Base-by-base conservation (phyloP, 2,888 invertebrate species). In the Girardia tigrina region DNA sequence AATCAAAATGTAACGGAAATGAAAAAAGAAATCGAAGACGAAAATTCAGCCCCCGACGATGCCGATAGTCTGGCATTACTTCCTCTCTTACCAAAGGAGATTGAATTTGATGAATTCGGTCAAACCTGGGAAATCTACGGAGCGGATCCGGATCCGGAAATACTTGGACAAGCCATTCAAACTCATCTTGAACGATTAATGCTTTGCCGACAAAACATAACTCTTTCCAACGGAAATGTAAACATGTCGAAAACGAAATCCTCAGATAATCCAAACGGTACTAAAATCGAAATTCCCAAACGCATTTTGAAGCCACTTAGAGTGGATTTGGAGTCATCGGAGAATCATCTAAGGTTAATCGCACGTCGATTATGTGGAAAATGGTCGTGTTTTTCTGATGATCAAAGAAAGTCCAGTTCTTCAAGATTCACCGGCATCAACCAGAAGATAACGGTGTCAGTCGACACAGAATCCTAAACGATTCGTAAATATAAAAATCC, bases 41-140 rank as follows among this genome's bases (percentile, higher is more conserved):
- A 72, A 26, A 20, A 20, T 8, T 23, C 70, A 70, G 70, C 70
- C 6, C 23, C 72, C 6, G 42, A 42, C 6, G 73, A 73, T n/a
- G n/a, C 42, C 26, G 73, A 69, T 14, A 20, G 20, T 73, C 27
- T 20, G 8, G 12, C 6, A 70, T 70, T 26, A 20, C 8, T 26
- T 6, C 28, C 36, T 6, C 76, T 2, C 1, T 75, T 26, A 29
- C 76, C 76, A 75, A 75, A 75, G 26, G 76, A 75, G 29, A 29
- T 75, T 1, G 29, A 76, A n/a, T 75, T 28, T 29, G 76, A 75
- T 28, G 76, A 75, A 42, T 23, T 27, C 42, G 76, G 76, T 4
- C 76, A 75, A 42, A 75, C 76, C n/a, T 75, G 76, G 76, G 76
- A 75, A 8, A 42, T 75, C 8, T 75, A 75, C 26, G 76, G 76